Evolutionary conservation across 2,113 vertebrate species (phyloP).

Genomic region (Eulacestoma nigropectus): DNA sequence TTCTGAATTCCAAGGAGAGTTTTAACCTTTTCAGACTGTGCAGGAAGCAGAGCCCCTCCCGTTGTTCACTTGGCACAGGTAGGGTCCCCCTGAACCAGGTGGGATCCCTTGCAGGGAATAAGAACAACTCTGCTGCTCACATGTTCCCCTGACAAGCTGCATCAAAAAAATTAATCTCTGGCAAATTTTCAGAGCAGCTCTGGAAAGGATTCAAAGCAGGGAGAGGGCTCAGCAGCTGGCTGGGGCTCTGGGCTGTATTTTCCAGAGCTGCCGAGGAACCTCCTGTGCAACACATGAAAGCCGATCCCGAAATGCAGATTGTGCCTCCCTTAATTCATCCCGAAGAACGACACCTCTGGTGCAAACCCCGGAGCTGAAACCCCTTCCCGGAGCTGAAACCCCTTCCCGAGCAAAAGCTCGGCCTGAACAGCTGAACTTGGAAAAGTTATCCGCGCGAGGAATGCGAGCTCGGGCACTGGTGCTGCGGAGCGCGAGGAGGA

Average conservation of each 20-base stretch:
- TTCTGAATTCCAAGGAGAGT: background rate
- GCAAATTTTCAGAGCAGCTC: slow-evolving; percentile 1
- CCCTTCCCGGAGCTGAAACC: background rate
- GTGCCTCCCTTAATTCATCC: background rate
- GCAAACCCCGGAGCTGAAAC: background rate
- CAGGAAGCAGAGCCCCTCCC: background rate
- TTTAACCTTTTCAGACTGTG: background rate
- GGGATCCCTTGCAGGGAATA: background rate
- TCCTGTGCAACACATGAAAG: slow-evolving; percentile 20
- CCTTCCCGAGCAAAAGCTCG: background rate
- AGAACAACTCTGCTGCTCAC: background rate
- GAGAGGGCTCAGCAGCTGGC: slow-evolving; percentile 33
- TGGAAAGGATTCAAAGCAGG: slow-evolving; percentile 15
- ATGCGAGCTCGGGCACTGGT: background rate
- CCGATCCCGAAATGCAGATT: background rate
- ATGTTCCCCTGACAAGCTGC: background rate
- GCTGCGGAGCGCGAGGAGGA: background rate
- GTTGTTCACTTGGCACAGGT: accelerated
- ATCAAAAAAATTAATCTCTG: background rate
- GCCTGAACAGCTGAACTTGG: slow-evolving; percentile 34
- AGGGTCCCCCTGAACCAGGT: background rate
- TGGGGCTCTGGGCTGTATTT: background rate
- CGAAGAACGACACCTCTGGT: background rate
- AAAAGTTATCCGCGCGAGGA: background rate
- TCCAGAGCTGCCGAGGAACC: slow-evolving; percentile 33